These are phyloP conservation scores for Tanaodytes sp. DNA, from an alignment of 2,888 invertebrate genomes.

Conservation along the genomic window DNA sequence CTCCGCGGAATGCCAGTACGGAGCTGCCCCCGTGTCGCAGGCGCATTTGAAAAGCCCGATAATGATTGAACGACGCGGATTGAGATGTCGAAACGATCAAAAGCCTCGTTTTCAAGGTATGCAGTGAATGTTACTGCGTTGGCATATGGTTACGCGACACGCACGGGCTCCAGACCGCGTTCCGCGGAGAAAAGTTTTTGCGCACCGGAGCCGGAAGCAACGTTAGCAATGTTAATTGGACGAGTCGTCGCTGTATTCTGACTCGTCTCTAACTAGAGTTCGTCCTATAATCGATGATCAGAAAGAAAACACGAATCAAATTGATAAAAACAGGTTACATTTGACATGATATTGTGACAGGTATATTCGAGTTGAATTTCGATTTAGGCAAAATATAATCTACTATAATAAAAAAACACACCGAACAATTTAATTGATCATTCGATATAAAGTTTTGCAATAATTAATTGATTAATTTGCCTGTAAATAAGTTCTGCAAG, in stretches of 20 bases:
- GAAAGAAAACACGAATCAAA: too few relatives aligned
- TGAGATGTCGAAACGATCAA: constrained; percentile 38
- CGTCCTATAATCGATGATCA: not conserved
- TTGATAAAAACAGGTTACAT: too few relatives aligned
- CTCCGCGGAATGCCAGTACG: constrained; percentile 16
- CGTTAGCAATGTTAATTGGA: constrained; percentile 43
- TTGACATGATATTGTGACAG: too few relatives aligned
- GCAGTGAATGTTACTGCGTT: constrained; percentile 38
- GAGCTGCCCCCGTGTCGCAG: constrained; percentile 2
- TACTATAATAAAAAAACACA: too few relatives aligned
- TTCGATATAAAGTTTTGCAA: too few relatives aligned
- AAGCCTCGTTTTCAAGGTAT: constrained; percentile 42
- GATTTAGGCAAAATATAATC: too few relatives aligned
- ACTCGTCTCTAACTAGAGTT: not conserved
- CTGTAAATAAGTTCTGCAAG: too few relatives aligned
- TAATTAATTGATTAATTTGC: too few relatives aligned
- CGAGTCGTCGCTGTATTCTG: constrained; percentile 10
- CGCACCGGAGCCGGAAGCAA: constrained; percentile 35
- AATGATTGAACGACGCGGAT: constrained; percentile 35
- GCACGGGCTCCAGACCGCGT: constrained; percentile 5
- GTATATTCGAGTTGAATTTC: too few relatives aligned
- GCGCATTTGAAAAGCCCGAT: constrained; percentile 32
- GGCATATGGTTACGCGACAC: constrained; percentile 32
- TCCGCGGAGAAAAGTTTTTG: constrained; percentile 19
- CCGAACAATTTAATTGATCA: too few relatives aligned